Conservation (phyloP, 2,888 invertebrate species). For the Argyresthia goedartella region DNA sequence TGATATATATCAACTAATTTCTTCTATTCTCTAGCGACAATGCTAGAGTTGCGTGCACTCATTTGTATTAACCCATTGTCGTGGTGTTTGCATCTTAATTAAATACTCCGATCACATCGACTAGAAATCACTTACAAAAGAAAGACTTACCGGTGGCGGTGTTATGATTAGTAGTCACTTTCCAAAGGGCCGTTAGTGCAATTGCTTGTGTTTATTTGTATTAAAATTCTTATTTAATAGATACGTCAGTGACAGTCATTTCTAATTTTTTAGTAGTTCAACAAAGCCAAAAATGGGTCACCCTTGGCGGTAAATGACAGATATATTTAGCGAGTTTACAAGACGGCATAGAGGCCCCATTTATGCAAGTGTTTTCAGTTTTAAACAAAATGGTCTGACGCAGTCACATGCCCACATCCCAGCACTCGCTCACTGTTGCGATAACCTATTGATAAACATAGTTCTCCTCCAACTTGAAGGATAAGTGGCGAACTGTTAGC, state of each 20-base stretch:
- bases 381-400: slow-evolving; percentile 20
- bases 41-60: too few relatives aligned
- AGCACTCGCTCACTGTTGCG: not conserved
- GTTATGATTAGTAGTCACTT: slow-evolving; percentile 2
- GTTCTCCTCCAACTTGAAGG: not conserved
- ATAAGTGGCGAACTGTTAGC: slow-evolving; percentile 6
- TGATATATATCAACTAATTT: too few relatives aligned
- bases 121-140: slow-evolving; percentile 26
- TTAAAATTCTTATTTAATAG: not conserved
- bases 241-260: not conserved
- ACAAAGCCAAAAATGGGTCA: not conserved
- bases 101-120: slow-evolving; percentile 21
- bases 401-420: slow-evolving; percentile 16
- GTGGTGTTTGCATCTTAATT: slow-evolving; percentile 13
- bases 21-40: too few relatives aligned
- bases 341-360: too few relatives aligned
- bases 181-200: slow-evolving; percentile 7
- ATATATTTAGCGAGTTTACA: too few relatives aligned
- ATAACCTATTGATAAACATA: slow-evolving; percentile 44
- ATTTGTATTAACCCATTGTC: too few relatives aligned
- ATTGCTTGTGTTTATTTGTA: not conserved
- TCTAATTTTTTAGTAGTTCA: not conserved
- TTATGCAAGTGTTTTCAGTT: slow-evolving; percentile 14
- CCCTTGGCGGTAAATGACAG: too few relatives aligned
- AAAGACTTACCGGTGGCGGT: not conserved